Conservation (phyloP, 2,797 vertebrate genomes). For the Sebastes minor region DNA sequence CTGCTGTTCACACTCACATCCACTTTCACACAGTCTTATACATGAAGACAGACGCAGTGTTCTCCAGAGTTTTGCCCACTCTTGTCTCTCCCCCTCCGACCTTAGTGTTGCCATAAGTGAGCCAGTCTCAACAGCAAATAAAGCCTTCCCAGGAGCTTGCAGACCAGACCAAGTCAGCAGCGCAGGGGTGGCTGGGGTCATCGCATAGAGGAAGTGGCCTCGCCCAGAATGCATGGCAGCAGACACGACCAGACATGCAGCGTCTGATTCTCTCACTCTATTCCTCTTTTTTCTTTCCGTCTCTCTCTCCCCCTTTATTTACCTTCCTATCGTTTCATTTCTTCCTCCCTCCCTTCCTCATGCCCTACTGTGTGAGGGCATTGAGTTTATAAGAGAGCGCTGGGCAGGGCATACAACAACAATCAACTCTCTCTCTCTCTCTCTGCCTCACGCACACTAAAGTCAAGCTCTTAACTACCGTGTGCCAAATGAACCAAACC, state of each 20-base stretch:
- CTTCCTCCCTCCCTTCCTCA: conserved; percentile 44
- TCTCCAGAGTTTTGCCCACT: conserved; percentile 40
- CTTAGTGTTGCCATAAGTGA: conserved; percentile 28
- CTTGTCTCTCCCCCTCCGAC: neutral
- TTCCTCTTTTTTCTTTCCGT: conserved; percentile 15
- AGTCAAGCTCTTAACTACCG: conserved; percentile 45
- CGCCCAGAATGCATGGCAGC: conserved; percentile 72
- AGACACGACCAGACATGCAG: conserved; percentile 76
- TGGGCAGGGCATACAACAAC: conserved; percentile 70
- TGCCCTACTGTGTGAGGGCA: conserved; percentile 66
- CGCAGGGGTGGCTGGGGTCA: conserved; percentile 70
- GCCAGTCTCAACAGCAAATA: conserved; percentile 27
- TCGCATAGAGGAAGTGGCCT: conserved; percentile 71
- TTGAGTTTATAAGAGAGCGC: conserved; percentile 68
- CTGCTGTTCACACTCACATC: conserved; percentile 58
- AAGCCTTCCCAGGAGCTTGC: conserved; percentile 32
- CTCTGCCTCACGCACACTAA: conserved; percentile 16
- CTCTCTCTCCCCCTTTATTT: conserved; percentile 40
- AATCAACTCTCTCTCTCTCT: conserved; percentile 46
- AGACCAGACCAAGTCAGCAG: conserved; percentile 55
- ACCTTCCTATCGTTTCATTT: conserved; percentile 50
- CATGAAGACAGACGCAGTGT: conserved; percentile 51
- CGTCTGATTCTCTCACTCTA: conserved; percentile 48
- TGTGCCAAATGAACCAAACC: conserved; percentile 51
- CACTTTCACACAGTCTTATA: conserved; percentile 45